Conservation (phyloP, 2,888 invertebrate species). For the Sarcophaga carnaria region DNA sequence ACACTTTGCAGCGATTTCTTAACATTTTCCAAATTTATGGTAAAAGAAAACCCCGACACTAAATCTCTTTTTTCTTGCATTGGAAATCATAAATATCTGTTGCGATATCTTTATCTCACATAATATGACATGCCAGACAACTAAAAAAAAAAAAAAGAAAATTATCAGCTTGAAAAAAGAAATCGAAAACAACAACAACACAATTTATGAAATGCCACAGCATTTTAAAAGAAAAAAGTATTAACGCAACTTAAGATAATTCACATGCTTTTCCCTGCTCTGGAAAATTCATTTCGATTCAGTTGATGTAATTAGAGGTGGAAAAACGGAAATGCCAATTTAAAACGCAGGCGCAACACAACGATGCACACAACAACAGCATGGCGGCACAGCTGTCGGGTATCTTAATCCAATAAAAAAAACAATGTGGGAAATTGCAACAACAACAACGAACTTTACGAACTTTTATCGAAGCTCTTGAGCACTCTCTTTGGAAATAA, state of each 20-base stretch:
- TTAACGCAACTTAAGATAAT: background rate
- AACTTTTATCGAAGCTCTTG: slow-evolving; percentile 4
- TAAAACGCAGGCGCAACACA: slow-evolving; percentile 66
- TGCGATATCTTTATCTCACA: too few relatives aligned
- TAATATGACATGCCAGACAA: too few relatives aligned
- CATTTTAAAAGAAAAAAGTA: background rate
- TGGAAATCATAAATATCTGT: too few relatives aligned
- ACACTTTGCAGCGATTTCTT: too few relatives aligned
- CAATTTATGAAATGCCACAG: too few relatives aligned
- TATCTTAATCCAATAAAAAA: background rate
- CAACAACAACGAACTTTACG: slow-evolving; percentile 6
- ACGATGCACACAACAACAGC: background rate
- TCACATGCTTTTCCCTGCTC: background rate
- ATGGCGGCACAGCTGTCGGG: slow-evolving; percentile 44
- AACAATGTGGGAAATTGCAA: slow-evolving; percentile 34
- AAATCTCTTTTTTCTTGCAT: too few relatives aligned
- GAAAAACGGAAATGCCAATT: slow-evolving; percentile 63
- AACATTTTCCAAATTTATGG: too few relatives aligned
- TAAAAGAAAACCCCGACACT: too few relatives aligned
- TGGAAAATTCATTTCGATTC: background rate
- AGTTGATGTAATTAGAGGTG: slow-evolving; percentile 14
- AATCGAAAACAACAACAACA: too few relatives aligned
- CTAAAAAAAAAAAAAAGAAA: too few relatives aligned
- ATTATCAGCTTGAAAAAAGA: too few relatives aligned
- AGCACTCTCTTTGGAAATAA: slow-evolving; percentile 3